These are phyloP conservation scores for Trachelus stipa DNA, from an alignment of 2,888 invertebrate genomes.

Conservation along the genomic window DNA sequence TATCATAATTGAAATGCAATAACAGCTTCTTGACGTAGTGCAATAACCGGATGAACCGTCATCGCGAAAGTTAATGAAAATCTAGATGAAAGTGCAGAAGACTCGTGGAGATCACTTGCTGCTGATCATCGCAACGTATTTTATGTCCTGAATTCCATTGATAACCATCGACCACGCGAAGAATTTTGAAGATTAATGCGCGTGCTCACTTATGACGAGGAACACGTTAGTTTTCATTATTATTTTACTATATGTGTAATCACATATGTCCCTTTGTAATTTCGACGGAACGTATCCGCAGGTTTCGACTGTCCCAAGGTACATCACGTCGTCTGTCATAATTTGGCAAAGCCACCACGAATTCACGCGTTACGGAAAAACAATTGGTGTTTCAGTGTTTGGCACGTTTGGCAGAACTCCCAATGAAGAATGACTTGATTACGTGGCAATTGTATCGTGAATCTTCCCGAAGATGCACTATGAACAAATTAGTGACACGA, in stretches of 20 bases:
- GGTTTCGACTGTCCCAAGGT: background rate
- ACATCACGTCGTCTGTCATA: background rate
- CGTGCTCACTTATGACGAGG: background rate
- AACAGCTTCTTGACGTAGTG: conserved; percentile 16
- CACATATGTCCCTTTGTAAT: background rate
- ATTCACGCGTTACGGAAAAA: background rate
- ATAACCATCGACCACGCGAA: background rate
- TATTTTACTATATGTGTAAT: background rate
- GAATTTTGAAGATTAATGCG: background rate
- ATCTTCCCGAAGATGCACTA: background rate
- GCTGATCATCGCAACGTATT: background rate
- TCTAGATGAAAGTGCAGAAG: background rate
- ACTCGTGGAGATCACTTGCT: background rate
- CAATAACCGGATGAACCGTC: background rate
- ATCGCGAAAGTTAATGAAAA: background rate
- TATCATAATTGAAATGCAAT: background rate
- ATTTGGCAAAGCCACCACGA: background rate
- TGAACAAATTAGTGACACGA: background rate
- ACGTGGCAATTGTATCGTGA: background rate
- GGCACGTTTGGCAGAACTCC: background rate
- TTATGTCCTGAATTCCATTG: background rate
- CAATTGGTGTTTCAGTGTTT: background rate
- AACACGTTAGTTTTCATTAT: background rate
- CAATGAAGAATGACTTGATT: background rate
- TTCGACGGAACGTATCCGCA: background rate